A percentile compares a stretch with the other conserved stretches of the same genome.
Evolutionary conservation across 2,113 vertebrate genomes (phyloP).

Genomic region (Pristiophorus japonicus): DNA sequence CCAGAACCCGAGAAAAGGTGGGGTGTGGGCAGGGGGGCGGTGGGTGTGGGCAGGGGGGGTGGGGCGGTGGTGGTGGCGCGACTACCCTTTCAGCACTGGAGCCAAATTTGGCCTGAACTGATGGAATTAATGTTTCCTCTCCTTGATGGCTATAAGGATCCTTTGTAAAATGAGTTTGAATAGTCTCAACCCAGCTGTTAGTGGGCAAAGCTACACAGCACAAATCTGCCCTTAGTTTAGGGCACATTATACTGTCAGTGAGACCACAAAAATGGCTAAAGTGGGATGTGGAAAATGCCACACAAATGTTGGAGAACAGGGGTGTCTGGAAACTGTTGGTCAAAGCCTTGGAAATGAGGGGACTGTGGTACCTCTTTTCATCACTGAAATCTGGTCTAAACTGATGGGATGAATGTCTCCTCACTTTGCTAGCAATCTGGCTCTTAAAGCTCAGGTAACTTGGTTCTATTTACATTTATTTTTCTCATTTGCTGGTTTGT

Average conservation of each 20-base stretch:
- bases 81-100: background rate
- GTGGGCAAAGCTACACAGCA: no score
- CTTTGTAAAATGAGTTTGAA: background rate
- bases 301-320: background rate
- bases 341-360: background rate
- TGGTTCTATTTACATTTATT: no score
- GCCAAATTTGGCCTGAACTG: background rate
- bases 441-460: background rate
- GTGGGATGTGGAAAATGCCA: background rate
- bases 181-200: no score
- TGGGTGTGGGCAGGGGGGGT: no score
- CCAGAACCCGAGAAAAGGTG: no score
- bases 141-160: no score
- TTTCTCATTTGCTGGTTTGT: background rate
- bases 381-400: background rate
- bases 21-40: no score
- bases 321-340: background rate
- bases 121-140: background rate
- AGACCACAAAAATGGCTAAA: background rate
- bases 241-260: background rate
- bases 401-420: background rate
- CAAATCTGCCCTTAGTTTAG: background rate
- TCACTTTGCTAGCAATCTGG: background rate
- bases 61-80: no score
- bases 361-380: background rate